A percentile compares a stretch with the other conserved stretches of the same genome.
phyloP scores from a whole-genome alignment of 35 echinoderm and acorn worm species.

The Apostichopus japonicus region DNA sequence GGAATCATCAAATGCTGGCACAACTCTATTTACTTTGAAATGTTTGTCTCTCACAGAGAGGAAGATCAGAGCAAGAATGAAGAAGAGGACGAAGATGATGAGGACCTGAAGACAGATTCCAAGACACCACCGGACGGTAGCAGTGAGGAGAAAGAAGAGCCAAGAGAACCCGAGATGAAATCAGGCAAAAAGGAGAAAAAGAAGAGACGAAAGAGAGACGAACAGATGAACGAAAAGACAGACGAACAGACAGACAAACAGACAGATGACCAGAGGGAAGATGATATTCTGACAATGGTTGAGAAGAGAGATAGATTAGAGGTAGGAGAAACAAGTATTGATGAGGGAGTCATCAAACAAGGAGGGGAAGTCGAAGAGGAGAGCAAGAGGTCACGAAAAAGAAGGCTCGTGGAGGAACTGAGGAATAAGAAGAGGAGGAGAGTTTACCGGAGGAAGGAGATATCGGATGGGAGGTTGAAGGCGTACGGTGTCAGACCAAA shows the following conservation, averaged over 20 bases:
- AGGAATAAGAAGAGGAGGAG: slow-evolving; percentile 24
- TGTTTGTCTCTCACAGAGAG: background rate
- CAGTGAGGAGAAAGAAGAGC: slow-evolving; percentile 16
- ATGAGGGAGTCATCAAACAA: background rate
- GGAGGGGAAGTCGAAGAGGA: background rate
- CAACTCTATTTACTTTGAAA: no score
- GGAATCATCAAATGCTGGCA: no score
- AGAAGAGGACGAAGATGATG: slow-evolving; percentile 19
- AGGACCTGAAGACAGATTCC: background rate
- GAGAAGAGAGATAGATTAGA: background rate
- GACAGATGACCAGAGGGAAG: background rate
- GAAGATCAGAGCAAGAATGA: slow-evolving; percentile 34
- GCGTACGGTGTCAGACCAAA: slow-evolving; percentile 95
- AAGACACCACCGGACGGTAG: background rate
- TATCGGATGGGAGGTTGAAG: slow-evolving; percentile 79
- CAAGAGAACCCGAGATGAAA: background rate
- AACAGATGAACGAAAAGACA: no score
- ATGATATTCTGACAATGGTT: background rate
- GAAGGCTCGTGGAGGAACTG: slow-evolving; percentile 11
- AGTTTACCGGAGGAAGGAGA: background rate
- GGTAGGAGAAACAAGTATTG: background rate
- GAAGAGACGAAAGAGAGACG: slow-evolving; percentile 15
- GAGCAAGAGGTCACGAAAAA: slow-evolving; percentile 10
- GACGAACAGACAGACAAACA: slow-evolving; percentile 7
- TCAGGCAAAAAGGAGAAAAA: background rate